Percentiles rank a stretch among this genome's conserved stretches.
Conservation (phyloP, 2,797 vertebrate genomes). For the Crypturellus tataupa region DNA sequence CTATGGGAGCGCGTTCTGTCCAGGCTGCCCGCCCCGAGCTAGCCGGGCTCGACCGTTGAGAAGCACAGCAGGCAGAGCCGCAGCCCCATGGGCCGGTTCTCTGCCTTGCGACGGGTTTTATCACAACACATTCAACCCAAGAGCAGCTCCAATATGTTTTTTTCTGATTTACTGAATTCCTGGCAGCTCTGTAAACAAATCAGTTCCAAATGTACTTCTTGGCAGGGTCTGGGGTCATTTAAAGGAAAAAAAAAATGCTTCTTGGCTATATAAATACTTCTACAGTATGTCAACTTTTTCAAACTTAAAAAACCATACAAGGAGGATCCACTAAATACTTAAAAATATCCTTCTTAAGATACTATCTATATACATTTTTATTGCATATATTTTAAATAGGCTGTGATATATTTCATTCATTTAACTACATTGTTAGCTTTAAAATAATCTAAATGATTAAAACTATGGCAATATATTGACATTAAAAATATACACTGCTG, state of each 20-base stretch:
- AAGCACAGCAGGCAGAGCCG: constrained; percentile 42
- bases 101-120: constrained; percentile 77
- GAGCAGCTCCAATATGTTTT: constrained; percentile 60
- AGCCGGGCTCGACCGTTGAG: constrained; percentile 53
- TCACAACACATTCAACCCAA: constrained; percentile 51
- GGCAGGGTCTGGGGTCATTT: constrained; percentile 45
- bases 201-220: constrained; percentile 66
- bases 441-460: neutral
- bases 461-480: neutral
- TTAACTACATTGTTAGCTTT: neutral
- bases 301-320: neutral
- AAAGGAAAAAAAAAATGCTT: neutral
- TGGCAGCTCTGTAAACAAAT: constrained; percentile 65
- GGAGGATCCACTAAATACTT: neutral
- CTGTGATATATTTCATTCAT: neutral
- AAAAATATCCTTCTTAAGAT: neutral
- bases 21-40: constrained; percentile 72
- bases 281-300: neutral
- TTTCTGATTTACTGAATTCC: constrained; percentile 62
- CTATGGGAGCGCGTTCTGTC: constrained; percentile 81
- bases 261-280: constrained; percentile 13
- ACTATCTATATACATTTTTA: neutral
- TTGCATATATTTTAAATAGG: neutral
- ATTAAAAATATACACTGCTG: neutral
- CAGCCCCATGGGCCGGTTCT: constrained; percentile 55